Evolutionary conservation across 2,113 vertebrate species (phyloP).

Genomic region (Dasypus novemcinctus): DNA sequence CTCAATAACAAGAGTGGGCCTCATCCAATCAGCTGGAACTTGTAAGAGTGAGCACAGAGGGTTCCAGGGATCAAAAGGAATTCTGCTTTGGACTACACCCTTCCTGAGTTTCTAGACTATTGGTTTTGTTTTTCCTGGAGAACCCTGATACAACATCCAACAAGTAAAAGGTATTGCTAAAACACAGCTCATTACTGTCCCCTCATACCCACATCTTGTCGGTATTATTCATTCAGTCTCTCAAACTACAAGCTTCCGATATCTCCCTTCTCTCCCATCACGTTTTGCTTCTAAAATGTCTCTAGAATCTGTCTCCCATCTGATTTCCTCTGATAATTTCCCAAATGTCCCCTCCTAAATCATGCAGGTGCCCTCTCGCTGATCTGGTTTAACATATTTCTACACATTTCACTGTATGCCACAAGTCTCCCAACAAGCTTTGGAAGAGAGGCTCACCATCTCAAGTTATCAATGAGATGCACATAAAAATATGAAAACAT

Average conservation of each 20-base stretch:
- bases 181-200: background rate
- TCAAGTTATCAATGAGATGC: background rate
- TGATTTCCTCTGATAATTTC: background rate
- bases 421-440: background rate
- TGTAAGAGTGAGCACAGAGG: too few relatives aligned
- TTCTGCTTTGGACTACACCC: too few relatives aligned
- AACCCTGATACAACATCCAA: too few relatives aligned
- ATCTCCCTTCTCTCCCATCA: background rate
- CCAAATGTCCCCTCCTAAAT: accelerated
- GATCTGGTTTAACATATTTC: background rate
- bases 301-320: too few relatives aligned
- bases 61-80: too few relatives aligned
- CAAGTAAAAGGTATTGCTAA: background rate
- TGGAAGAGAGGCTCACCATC: accelerated
- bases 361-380: background rate
- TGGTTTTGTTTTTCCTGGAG: too few relatives aligned
- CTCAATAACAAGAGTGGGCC: too few relatives aligned
- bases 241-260: background rate
- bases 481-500: background rate
- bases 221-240: too few relatives aligned
- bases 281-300: background rate
- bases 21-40: too few relatives aligned
- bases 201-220: background rate
- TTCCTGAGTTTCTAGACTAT: too few relatives aligned
- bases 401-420: background rate